phyloP scores from a whole-genome alignment of 2,888 invertebrate genomes.

The Drosophila cyrtoloma region DNA sequence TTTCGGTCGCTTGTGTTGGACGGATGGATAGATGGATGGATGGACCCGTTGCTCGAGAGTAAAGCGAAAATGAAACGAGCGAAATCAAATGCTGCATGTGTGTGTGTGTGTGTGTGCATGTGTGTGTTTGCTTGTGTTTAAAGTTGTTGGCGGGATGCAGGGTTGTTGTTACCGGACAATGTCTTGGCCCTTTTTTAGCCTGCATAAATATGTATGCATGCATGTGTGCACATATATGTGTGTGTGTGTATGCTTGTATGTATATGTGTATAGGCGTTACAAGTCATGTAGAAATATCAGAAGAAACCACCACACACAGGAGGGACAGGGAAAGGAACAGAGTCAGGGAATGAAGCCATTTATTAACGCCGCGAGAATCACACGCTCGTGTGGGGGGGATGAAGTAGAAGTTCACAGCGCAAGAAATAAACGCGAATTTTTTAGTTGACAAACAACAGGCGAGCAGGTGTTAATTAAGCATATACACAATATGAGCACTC shows the following conservation, averaged over 20 bases:
- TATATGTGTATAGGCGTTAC: conserved; percentile 11
- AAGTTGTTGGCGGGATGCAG: conserved; percentile 40
- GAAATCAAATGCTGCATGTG: conserved; percentile 61
- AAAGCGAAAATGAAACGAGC: conserved; percentile 53
- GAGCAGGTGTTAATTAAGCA: conserved; percentile 2
- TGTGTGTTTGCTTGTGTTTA: conserved; percentile 20
- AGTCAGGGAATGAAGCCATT: conserved; percentile 8
- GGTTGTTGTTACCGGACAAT: conserved; percentile 41
- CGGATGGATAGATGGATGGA: conserved; percentile 9
- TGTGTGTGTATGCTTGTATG: background rate
- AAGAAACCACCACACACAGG: conserved; percentile 42
- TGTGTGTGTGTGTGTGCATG: conserved; percentile 35
- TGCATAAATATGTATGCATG: conserved; percentile 8
- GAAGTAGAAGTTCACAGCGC: conserved; percentile 3
- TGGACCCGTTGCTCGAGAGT: conserved; percentile 42
- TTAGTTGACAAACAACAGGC: background rate
- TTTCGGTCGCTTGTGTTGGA: conserved; percentile 14
- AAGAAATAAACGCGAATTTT: background rate
- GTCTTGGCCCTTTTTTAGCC: conserved; percentile 54
- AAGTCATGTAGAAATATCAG: conserved; percentile 34
- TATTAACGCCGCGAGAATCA: background rate
- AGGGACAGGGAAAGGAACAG: background rate
- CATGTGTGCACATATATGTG: background rate
- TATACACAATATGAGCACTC: background rate
- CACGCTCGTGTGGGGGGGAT: background rate